These are phyloP conservation scores for Pseudomyrmex sp. DNA, from an alignment of 1,140 invertebrate genomes.

Conservation along the genomic window DNA sequence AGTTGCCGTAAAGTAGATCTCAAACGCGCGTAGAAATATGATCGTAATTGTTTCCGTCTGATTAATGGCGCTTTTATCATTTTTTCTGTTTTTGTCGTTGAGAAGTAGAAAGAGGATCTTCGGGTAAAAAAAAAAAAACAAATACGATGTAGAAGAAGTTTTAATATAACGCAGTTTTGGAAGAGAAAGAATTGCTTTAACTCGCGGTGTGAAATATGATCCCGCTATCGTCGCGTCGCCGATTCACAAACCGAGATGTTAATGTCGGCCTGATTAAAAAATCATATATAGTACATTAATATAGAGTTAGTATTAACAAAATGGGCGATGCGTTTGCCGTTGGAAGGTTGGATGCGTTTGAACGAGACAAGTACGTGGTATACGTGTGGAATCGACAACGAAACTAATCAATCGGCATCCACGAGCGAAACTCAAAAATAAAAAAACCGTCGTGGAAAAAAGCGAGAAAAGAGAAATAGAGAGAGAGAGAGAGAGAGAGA, in stretches of 20 bases:
- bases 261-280: too few relatives aligned
- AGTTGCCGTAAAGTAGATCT: neutral
- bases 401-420: constrained; percentile 67
- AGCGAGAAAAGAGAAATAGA: neutral
- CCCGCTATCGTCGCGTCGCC: neutral
- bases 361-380: neutral
- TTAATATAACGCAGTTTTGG: neutral
- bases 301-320: neutral
- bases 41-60: neutral
- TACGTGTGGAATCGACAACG: constrained; percentile 62
- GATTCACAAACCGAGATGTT: neutral
- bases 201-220: neutral
- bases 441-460: constrained; percentile 18
- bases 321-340: constrained; percentile 2
- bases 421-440: constrained; percentile 40
- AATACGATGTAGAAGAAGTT: neutral
- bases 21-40: neutral
- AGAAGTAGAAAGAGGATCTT: neutral
- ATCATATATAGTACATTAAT: neutral
- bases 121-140: neutral
- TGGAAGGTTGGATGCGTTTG: constrained; percentile 3
- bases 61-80: neutral
- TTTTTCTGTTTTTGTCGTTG: neutral
- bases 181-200: neutral
- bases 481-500: neutral